Base-by-base conservation (phyloP, 2,797 vertebrate genomes). In the Tokudaia tokunoshimensis region DNA sequence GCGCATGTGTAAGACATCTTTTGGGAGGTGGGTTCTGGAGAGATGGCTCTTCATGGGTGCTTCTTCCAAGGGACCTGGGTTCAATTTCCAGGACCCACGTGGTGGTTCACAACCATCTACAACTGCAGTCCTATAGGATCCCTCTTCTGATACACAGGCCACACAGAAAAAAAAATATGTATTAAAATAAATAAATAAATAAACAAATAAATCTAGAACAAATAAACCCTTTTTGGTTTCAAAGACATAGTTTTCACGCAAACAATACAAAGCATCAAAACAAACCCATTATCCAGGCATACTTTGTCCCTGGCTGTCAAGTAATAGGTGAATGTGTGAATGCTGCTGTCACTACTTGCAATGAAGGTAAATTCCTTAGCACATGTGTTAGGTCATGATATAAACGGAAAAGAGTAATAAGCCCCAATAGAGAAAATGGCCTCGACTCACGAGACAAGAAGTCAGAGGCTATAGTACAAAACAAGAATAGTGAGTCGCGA, bases 221-320 rank as follows among this genome's bases (percentile, higher is more conserved):
- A 55, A 22, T 22, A 34, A 34, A 79, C 14, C 80, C 52, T 75
- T 41, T 75, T 50, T 34, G 11, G 34, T 94, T 80, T 90, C 10
- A n/a, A 89, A 72, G 26, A 70, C 86, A 52, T 14, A 63, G 63
- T 93, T 94, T 91, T 70, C 31, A 63, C n/a, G 50, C 11, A 93
- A 76, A 82, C 78, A 78, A 86, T 19, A 44, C n/a, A 82, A 78
- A 94, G 72, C 20, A 31, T 78, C 9, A 14, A 85, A 89, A 61
- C 14, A 7, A 91, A 19, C 57, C 29, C 37, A 11, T 17, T 50
- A 75, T 70, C 31, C 57, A 31, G 11, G 29, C 15, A 41, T 37
- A 31, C 47, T 19, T 29, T 87, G 37, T 65, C 3, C 31, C 50
- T n/a, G 59, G 50, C 31, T 84, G n/a, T 76, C 14, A 31, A n/a